A percentile compares a stretch with the other conserved stretches of the same genome.
Evolutionary conservation across 2,113 vertebrate species (phyloP).

Genomic region (Rhagologus leucostigma): DNA sequence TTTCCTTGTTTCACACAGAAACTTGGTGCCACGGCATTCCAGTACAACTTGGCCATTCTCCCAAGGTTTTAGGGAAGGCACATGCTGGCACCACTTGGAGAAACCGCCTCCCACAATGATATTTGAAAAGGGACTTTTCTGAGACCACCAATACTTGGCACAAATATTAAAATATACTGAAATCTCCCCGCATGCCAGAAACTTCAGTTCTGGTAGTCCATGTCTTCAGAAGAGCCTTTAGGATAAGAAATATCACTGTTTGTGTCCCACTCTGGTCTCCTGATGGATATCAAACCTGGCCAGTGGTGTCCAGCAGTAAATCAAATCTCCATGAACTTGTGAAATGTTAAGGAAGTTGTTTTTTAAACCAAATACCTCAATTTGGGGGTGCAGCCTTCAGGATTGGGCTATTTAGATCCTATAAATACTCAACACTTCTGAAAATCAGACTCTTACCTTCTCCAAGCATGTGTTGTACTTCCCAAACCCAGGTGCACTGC

Average conservation of each 20-base stretch:
- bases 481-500: background rate
- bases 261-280: background rate
- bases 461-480: background rate
- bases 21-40: background rate
- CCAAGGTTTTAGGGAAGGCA: background rate
- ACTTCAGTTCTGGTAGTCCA: background rate
- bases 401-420: background rate
- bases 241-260: background rate
- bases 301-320: background rate
- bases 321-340: background rate
- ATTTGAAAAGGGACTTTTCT: background rate
- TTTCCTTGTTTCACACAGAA: background rate
- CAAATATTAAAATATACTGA: background rate
- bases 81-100: background rate
- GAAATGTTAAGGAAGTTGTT: background rate
- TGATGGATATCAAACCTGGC: background rate
- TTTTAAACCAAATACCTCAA: background rate
- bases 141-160: background rate
- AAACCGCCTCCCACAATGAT: background rate
- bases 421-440: background rate
- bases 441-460: background rate
- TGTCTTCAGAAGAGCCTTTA: background rate
- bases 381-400: background rate
- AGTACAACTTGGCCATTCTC: background rate
- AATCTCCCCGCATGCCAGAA: background rate